Conservation (phyloP, 2,797 vertebrate species). For the Myotis pilosus region DNA sequence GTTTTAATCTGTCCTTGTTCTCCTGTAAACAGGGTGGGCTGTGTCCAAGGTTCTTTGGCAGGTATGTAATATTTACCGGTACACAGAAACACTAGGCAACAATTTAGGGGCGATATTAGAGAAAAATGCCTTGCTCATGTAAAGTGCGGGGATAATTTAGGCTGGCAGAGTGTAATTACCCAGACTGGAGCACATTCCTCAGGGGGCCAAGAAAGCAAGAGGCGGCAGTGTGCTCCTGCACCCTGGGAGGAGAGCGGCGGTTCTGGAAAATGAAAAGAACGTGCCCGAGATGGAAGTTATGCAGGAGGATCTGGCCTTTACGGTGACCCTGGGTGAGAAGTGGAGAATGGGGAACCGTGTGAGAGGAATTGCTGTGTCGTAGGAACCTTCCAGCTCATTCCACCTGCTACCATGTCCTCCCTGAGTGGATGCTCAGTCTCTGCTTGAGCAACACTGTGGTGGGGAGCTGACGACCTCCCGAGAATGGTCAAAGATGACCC, state of each 20-base stretch:
- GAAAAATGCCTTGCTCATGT: conserved; percentile 59
- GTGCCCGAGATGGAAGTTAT: conserved; percentile 27
- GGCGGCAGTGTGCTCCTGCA: not conserved
- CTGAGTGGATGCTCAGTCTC: not conserved
- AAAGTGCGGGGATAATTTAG: conserved; percentile 64
- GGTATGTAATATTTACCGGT: conserved; percentile 59
- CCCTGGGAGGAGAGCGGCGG: conserved; percentile 46
- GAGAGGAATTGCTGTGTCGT: not conserved
- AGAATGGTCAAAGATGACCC: not conserved
- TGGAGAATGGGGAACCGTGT: not conserved
- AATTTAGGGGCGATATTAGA: conserved; percentile 75
- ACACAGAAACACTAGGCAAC: conserved; percentile 61
- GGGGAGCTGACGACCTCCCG: not conserved
- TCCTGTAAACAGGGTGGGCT: conserved; percentile 60
- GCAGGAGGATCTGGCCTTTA: not conserved
- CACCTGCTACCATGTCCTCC: fast-evolving
- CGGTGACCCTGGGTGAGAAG: not conserved
- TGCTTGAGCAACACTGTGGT: not conserved
- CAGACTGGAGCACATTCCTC: conserved; percentile 71
- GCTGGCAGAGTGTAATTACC: conserved; percentile 72
- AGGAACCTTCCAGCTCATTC: not conserved
- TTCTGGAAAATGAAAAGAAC: conserved; percentile 56
- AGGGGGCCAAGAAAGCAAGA: conserved; percentile 55
- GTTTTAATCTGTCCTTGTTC: conserved; percentile 68
- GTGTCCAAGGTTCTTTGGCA: conserved; percentile 68